Conservation (phyloP, 2,113 vertebrate genomes). For the Trematocara variabile region DNA sequence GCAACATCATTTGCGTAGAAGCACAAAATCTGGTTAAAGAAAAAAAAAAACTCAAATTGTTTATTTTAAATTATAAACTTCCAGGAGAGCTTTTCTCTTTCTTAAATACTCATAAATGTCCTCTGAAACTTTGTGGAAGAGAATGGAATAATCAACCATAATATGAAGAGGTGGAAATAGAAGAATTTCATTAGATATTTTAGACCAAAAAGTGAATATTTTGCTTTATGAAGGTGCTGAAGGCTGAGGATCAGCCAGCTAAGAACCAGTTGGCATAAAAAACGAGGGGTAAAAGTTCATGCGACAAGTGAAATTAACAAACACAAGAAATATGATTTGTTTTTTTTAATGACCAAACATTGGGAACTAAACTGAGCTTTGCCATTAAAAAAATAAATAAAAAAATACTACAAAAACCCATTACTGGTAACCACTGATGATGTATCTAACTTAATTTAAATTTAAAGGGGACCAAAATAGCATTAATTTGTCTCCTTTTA, state of each 20-base stretch:
- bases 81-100: not conserved
- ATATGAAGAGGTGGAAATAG: not conserved
- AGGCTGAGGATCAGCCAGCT: not conserved
- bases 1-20: not conserved
- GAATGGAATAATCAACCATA: not conserved
- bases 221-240: not conserved
- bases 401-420: not conserved
- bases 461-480: not conserved
- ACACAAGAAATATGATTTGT: not conserved
- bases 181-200: not conserved
- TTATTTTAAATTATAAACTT: not conserved
- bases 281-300: not conserved
- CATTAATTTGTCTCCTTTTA: not conserved
- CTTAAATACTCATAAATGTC: not conserved
- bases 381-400: not conserved
- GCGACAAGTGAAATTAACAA: not conserved
- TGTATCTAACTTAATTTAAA: not conserved
- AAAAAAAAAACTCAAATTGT: fast-evolving
- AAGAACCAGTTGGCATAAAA: not conserved
- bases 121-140: not conserved
- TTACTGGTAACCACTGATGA: not conserved
- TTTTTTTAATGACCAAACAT: not conserved
- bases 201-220: not conserved
- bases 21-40: not conserved
- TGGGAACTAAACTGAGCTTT: not conserved